Conservation (phyloP, 1,140 invertebrate genomes). For the Hycleus cichorii region DNA sequence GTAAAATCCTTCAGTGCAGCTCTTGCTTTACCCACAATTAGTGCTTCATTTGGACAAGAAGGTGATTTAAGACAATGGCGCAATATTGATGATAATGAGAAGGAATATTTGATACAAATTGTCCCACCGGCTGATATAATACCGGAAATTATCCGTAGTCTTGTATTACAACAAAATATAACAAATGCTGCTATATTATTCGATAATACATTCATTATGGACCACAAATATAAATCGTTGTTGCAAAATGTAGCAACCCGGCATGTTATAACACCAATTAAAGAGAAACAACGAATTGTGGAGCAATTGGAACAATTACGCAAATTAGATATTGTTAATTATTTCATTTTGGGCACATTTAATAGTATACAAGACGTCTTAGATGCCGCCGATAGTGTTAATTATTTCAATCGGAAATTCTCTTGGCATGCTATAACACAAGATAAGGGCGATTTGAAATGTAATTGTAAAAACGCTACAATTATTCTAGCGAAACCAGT, state of each 20-base stretch:
- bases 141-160: constrained; percentile 70
- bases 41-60: constrained; percentile 73
- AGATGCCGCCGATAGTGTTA: constrained; percentile 36
- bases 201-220: constrained; percentile 73
- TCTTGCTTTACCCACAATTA: constrained; percentile 72
- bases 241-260: constrained; percentile 79
- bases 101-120: constrained; percentile 63
- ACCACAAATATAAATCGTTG: constrained; percentile 85
- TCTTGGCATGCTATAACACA: constrained; percentile 61
- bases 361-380: constrained; percentile 63
- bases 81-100: constrained; percentile 56
- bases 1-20: constrained; percentile 74
- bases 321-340: constrained; percentile 80
- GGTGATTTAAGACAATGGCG: constrained; percentile 76
- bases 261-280: constrained; percentile 68
- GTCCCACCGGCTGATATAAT: constrained; percentile 78
- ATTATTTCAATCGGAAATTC: constrained; percentile 45
- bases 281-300: constrained; percentile 46
- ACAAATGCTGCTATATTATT: constrained; percentile 87
- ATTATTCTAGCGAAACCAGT: constrained; percentile 60
- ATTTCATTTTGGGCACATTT: constrained; percentile 69
- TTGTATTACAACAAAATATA: constrained; percentile 74
- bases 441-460: constrained; percentile 59
- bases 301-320: constrained; percentile 62
- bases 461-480: constrained; percentile 60